Conservation (phyloP, 2,888 invertebrate genomes). For the Oscheius sp. region DNA sequence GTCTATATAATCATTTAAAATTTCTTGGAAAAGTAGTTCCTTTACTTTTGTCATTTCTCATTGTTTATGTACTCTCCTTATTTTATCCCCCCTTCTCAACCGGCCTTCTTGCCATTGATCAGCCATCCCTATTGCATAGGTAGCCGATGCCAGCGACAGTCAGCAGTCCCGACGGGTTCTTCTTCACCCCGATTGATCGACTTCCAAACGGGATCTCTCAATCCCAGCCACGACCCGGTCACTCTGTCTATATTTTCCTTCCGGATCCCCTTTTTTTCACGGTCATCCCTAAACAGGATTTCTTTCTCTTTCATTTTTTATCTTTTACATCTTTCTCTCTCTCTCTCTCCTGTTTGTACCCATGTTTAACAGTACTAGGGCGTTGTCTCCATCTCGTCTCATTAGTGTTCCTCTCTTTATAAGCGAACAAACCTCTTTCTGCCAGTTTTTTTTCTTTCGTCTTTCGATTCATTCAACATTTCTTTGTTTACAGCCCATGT, state of each 20-base stretch:
- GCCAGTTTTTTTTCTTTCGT: background rate
- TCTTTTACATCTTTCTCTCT: slow-evolving; percentile 20
- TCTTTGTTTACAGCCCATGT: slow-evolving; percentile 7
- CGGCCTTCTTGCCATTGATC: slow-evolving; percentile 2
- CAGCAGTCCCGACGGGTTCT: slow-evolving; percentile 19
- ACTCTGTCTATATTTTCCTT: slow-evolving; percentile 5
- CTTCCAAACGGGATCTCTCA: slow-evolving; percentile 18
- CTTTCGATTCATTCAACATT: background rate
- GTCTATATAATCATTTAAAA: too few species aligned
- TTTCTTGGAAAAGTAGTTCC: too few species aligned
- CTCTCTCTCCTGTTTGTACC: slow-evolving; percentile 29
- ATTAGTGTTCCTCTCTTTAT: background rate
- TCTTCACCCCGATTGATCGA: slow-evolving; percentile 1
- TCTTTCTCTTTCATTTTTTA: slow-evolving; percentile 29
- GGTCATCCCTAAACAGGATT: slow-evolving; percentile 18
- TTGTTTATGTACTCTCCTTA: slow-evolving; percentile 16
- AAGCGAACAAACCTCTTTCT: slow-evolving; percentile 5
- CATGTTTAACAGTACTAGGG: background rate
- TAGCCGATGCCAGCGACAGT: background rate
- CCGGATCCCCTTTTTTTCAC: slow-evolving; percentile 4
- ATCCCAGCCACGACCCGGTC: background rate
- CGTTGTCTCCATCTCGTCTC: background rate
- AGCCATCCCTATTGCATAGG: background rate
- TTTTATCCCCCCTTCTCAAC: background rate
- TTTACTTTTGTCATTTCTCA: slow-evolving; percentile 30